Conservation (phyloP, 2,113 vertebrate genomes). For the Atrichornis clamosus region DNA sequence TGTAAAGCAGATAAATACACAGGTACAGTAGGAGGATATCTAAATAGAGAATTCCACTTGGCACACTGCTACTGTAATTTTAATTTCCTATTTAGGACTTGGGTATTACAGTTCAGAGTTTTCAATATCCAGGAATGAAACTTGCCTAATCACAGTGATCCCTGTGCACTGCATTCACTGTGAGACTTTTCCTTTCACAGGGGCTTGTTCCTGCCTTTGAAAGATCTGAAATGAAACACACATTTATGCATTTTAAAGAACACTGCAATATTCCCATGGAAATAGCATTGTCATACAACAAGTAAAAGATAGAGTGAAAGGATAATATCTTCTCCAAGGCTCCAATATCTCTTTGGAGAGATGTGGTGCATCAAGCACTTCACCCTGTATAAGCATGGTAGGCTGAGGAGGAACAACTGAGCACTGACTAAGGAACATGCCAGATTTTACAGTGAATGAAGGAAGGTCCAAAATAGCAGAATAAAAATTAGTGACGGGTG, state of each 20-base stretch:
- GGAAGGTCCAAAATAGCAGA: not conserved
- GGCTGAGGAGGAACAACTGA: not conserved
- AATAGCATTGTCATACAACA: not conserved
- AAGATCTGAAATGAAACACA: not conserved
- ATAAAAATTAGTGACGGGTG: not conserved
- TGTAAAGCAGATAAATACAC: not conserved
- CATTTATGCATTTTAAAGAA: not conserved
- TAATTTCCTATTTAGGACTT: not conserved
- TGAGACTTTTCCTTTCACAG: not conserved
- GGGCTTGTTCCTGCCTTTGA: not conserved
- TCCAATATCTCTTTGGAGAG: not conserved
- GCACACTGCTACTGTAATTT: not conserved
- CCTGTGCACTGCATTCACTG: not conserved
- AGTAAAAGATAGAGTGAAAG: not conserved
- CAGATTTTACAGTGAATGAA: not conserved
- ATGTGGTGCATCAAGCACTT: not conserved
- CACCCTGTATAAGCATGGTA: not conserved
- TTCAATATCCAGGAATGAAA: not conserved
- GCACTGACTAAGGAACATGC: not conserved
- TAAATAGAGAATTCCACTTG: not conserved
- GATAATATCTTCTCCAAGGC: not conserved
- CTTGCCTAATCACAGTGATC: not conserved
- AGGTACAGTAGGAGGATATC: not conserved
- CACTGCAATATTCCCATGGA: not conserved
- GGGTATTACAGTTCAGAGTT: not conserved